Conservation (phyloP, 2,888 invertebrate species). For the Nymphalis urticae region DNA sequence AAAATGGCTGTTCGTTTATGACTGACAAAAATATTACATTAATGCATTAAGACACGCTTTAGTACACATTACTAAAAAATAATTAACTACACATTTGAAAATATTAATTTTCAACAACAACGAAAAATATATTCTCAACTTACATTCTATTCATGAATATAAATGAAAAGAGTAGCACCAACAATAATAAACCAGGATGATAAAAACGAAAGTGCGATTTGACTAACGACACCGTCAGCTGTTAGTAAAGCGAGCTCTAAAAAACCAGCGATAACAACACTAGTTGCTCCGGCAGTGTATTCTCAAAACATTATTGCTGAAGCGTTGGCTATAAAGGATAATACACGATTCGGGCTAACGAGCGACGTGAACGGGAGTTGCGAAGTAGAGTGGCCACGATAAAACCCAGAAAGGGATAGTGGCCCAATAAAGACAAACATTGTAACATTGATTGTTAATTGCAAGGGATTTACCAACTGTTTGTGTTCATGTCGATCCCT, state of each 20-base stretch:
- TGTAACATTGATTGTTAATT: conserved; percentile 46
- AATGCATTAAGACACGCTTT: no score
- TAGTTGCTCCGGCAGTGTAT: conserved; percentile 56
- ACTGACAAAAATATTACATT: no score
- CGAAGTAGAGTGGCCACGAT: conserved; percentile 45
- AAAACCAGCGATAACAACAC: conserved; percentile 47
- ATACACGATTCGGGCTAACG: conserved; percentile 53
- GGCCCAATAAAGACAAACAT: conserved; percentile 28
- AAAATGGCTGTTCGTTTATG: no score
- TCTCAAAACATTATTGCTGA: conserved; percentile 51
- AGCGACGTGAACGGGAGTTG: conserved; percentile 44
- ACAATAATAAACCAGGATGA: conserved; percentile 2
- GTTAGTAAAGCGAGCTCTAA: conserved; percentile 37
- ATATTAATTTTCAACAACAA: background rate
- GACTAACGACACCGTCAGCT: conserved; percentile 40
- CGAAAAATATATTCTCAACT: background rate
- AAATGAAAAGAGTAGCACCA: background rate
- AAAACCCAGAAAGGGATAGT: conserved; percentile 38
- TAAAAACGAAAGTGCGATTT: conserved; percentile 23
- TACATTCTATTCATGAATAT: background rate
- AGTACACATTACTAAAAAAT: background rate
- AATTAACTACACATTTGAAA: background rate
- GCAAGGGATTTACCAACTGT: conserved; percentile 34
- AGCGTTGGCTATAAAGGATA: conserved; percentile 54
- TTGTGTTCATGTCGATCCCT: conserved; percentile 15